Percentiles rank a stretch among this genome's conserved stretches.
Conservation (phyloP, 2,888 invertebrate genomes). For the Drosophila mulleri region DNA sequence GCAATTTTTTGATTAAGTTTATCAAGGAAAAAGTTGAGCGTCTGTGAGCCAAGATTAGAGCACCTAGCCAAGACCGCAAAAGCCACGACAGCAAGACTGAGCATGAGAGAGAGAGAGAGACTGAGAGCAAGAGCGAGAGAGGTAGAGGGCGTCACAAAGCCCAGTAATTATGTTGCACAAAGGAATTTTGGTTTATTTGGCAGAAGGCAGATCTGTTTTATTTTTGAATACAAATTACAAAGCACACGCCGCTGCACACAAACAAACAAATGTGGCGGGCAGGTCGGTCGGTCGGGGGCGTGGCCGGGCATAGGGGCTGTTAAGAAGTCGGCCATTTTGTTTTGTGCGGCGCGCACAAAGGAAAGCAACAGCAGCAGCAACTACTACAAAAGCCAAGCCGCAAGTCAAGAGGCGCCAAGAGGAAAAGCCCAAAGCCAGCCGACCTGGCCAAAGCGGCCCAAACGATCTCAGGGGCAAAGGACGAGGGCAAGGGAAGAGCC, state of each 20-base stretch:
- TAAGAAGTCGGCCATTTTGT: constrained; percentile 73
- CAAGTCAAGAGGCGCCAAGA: constrained; percentile 48
- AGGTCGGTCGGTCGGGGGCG: background rate
- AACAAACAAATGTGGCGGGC: background rate
- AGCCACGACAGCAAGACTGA: constrained; percentile 1
- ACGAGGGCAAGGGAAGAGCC: background rate
- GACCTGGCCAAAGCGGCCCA: constrained; percentile 33
- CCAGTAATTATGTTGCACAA: constrained; percentile 72
- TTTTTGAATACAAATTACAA: constrained; percentile 77
- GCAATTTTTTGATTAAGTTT: constrained; percentile 1
- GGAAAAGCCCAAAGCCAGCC: constrained; percentile 59
- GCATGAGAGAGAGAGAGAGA: background rate
- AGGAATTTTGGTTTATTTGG: constrained; percentile 64
- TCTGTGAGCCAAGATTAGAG: constrained; percentile 62
- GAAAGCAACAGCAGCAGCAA: constrained; percentile 60
- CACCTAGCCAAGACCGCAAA: constrained; percentile 51
- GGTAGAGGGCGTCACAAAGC: constrained; percentile 27
- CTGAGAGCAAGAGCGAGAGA: too few species aligned
- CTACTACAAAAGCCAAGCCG: constrained; percentile 25
- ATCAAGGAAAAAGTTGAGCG: constrained; percentile 25
- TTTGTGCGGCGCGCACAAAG: constrained; percentile 64
- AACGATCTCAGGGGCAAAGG: background rate
- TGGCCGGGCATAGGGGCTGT: constrained; percentile 31
- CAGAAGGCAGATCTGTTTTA: constrained; percentile 46
- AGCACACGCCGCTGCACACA: constrained; percentile 59